Base-by-base conservation (phyloP, 37 sponge, comb jelly and placozoan genomes). In the Amphimedon queenslandica region DNA sequence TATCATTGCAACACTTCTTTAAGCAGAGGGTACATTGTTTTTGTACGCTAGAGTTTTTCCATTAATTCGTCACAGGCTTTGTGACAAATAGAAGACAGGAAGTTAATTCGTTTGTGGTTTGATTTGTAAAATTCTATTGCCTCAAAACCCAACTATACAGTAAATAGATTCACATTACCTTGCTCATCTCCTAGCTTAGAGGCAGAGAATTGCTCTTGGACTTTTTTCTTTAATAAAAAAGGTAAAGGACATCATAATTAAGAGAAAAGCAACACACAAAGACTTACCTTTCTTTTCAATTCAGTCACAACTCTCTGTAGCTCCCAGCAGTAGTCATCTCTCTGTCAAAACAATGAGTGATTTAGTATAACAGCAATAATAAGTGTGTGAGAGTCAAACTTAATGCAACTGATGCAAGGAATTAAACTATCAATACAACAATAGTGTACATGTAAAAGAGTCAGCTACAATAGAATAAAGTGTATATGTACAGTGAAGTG, bases 251-350 rank as follows among this genome's bases (percentile, higher is more conserved):
- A 57, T 40, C 11, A 30, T 18, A 8, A 74, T n/a, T 23, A 72
- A 28, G n/a, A 5, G 0, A 11, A 29, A 11, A 10, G 42, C 29
- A 38, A 58, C 2, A 73, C 69, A 63, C 30, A 42, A 47, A 64
- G 4, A 13, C 57, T 0, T 36, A 90, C 91, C 82, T 78, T 81
- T 78, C 91, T 81, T 20, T 87, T 64, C 5, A 90, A 75, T 32
- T 74, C 56, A 36, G 91, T 90, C 39, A 90, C 85, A 28, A 69
- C 55, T 51, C 91, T 72, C 57, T 85, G 86, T 27, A 90, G 53
- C 31, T 81, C 86, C 91, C 91, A 90, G 4, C 63, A 61, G 30
- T 66, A 41, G 30, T 74, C 66, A n/a, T 82, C 82, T 37, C 64
- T 72, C 53, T 73, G 61, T 60, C 35, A 63, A 39, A 0, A 33